Conservation (phyloP, 2,888 invertebrate species). For the Anthophora plumipes region DNA sequence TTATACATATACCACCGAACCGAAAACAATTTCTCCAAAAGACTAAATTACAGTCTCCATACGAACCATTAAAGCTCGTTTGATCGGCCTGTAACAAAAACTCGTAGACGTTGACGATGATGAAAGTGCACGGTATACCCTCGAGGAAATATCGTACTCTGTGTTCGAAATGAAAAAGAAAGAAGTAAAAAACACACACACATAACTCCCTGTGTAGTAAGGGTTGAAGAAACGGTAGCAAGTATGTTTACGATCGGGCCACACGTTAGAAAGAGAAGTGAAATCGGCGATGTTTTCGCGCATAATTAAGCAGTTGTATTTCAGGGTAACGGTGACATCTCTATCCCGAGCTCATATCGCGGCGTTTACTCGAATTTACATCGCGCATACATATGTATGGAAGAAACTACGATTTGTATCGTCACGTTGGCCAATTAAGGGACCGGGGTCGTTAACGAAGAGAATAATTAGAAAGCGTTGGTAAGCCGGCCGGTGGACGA, state of each 20-base stretch:
- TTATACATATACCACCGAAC: not conserved
- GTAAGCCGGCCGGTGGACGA: slow-evolving; percentile 24
- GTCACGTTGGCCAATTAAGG: slow-evolving; percentile 72
- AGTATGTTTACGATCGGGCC: slow-evolving; percentile 9
- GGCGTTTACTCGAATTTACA: slow-evolving; percentile 58
- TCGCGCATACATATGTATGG: slow-evolving; percentile 58
- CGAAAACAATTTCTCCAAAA: not conserved
- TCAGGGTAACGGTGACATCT: slow-evolving; percentile 49
- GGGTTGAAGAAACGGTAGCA: slow-evolving; percentile 4
- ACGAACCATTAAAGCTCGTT: not conserved
- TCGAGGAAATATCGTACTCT: not conserved
- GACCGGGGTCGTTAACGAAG: slow-evolving; percentile 73
- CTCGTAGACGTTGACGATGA: not conserved
- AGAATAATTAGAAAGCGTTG: slow-evolving; percentile 72
- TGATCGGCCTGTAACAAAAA: not conserved
- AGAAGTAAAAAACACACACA: not conserved
- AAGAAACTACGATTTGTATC: slow-evolving; percentile 64
- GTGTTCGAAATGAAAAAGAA: not conserved
- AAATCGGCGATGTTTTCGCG: slow-evolving; percentile 37
- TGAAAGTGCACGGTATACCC: not conserved
- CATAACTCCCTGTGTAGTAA: not conserved
- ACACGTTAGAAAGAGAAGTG: not conserved
- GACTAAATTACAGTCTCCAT: not conserved
- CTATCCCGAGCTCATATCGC: slow-evolving; percentile 52
- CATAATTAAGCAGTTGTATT: slow-evolving; percentile 54